Evolutionary conservation across 2,113 vertebrate genomes (phyloP), one percentile per base, ranked within the genome.

Genomic region (Neogale vison): DNA sequence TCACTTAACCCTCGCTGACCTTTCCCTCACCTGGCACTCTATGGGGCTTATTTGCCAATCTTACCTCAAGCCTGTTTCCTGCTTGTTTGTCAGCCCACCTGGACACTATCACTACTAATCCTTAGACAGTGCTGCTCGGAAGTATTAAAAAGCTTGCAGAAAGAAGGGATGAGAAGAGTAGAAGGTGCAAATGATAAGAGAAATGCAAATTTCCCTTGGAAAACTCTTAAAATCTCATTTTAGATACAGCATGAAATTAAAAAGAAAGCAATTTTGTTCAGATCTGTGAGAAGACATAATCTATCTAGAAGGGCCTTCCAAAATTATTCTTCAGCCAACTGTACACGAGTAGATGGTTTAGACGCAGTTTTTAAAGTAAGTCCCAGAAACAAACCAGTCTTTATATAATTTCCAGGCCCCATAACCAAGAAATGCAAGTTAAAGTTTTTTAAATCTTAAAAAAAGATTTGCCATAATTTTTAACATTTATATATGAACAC

Each of bases 381-480:
- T 72, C 23, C 45, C 45, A 67, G 65, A 88, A 83, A 93, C 17
- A 67, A 63, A 36, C 31, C 31, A n/a, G 34, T 92, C 50, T 94
- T 72, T 23, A 34, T 36, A 15, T 31, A 36, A 96, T 63, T 74
- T 85, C 36, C 26, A 91, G 65, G 36, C 47, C n/a, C 65, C 4
- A 36, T 63, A 45, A 80, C 52, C 47, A 96, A 93, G 69, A 95
- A 97, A 93, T 59, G 2, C n/a, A 77, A 82, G 20, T 52, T 72
- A 72, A 81, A 89, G 57, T 52, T 71, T 80, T 52, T 88, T 81
- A 13, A 42, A 90, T 59, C 18, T 88, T 84, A 47, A n/a, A 85
- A 39, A 93, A 52, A 55, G 20, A 77, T 59, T 21, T 89, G 80
- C 14, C 42, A 76, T 69, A 71, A 34, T 76, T 71, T 13, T 42